Percentiles rank a stretch among this genome's conserved stretches.
Evolutionary conservation across 2,113 vertebrate species (phyloP).

Genomic region (Phycodurus eques): DNA sequence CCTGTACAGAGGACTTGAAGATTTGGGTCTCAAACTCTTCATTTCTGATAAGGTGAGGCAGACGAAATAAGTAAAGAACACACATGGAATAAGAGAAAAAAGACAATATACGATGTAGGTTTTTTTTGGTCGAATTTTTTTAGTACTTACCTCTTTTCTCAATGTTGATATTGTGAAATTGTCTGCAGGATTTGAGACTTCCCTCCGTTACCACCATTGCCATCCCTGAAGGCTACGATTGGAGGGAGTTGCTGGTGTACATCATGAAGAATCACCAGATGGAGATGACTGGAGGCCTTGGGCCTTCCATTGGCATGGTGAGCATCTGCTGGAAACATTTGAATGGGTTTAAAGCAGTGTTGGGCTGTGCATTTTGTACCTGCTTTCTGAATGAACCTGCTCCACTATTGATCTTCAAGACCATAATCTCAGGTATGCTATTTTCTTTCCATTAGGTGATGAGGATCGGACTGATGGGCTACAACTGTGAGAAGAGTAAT

Average conservation of each 20-base stretch:
- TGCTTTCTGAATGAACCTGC: conserved; percentile 7
- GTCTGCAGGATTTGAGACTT: conserved; percentile 76
- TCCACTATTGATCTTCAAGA: conserved; percentile 4
- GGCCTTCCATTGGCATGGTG: conserved; percentile 86
- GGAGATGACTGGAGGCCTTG: conserved; percentile 88
- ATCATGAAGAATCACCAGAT: conserved; percentile 81
- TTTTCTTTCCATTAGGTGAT: conserved; percentile 78
- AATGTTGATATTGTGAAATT: not conserved
- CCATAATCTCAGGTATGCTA: conserved; percentile 14
- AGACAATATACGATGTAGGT: not conserved
- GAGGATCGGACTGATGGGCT: conserved; percentile 92
- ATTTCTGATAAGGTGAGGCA: conserved; percentile 82
- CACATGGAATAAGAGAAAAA: not conserved
- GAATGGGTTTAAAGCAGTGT: not conserved
- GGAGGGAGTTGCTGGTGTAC: conserved; percentile 81
- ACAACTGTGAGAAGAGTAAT: conserved; percentile 82
- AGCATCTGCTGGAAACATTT: conserved; percentile 25
- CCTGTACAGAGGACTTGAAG: conserved; percentile 78
- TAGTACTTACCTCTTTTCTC: not conserved
- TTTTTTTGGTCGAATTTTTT: not conserved
- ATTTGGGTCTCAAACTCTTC: conserved; percentile 86
- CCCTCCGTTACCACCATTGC: conserved; percentile 87
- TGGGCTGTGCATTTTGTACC: not conserved
- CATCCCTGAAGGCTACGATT: conserved; percentile 82
- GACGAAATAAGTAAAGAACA: conserved; percentile 2